phyloP scores from a whole-genome alignment of 2,113 vertebrate species.

The Sinocyclocheilus maitianheensis region DNA sequence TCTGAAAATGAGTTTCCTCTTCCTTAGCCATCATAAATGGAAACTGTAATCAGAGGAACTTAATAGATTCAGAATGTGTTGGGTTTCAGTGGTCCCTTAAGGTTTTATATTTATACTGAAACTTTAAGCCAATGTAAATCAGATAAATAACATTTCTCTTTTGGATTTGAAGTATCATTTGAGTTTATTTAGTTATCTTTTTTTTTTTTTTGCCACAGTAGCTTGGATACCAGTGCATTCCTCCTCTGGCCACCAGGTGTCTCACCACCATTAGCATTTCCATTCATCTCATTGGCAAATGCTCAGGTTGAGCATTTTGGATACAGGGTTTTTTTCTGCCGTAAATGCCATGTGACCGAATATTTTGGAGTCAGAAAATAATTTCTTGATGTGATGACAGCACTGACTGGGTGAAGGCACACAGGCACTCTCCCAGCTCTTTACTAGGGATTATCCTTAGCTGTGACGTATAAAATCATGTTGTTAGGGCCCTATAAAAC shows the following conservation, averaged over 20 bases:
- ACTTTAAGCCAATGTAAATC: background rate
- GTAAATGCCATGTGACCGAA: background rate
- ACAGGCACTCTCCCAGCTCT: background rate
- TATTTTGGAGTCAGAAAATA: background rate
- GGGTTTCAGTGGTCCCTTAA: background rate
- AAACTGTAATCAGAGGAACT: background rate
- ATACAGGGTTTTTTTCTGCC: background rate
- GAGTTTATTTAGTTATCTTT: background rate
- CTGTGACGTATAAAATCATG: background rate
- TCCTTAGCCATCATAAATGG: background rate
- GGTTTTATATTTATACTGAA: background rate
- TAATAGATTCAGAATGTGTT: background rate
- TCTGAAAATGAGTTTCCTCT: constrained; percentile 25
- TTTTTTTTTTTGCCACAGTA: too few relatives aligned
- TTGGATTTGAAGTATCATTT: background rate
- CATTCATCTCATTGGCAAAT: background rate
- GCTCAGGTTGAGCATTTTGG: too few relatives aligned
- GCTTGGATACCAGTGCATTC: background rate
- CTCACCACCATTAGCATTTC: background rate
- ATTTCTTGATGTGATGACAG: background rate
- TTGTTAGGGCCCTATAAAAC: too few relatives aligned
- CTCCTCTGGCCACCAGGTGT: constrained; percentile 45
- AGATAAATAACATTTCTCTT: background rate
- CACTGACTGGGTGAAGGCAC: background rate
- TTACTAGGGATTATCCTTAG: background rate